These are phyloP conservation scores for Alfaro cultratus DNA, from an alignment of 2,797 vertebrate genomes.

Conservation along the genomic window DNA sequence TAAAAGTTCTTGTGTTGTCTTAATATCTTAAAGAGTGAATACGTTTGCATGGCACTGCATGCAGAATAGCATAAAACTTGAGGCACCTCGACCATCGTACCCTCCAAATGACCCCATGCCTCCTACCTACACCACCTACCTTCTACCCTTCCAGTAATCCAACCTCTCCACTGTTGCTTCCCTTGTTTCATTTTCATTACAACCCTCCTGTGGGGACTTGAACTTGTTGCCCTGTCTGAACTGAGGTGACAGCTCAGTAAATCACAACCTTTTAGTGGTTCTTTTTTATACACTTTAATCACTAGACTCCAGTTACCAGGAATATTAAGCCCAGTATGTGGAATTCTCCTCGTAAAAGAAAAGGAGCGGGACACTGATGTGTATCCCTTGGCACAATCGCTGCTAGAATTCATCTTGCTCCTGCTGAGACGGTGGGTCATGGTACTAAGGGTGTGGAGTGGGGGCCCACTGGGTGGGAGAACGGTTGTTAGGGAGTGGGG, in stretches of 20 bases:
- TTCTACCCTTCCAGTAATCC: slow-evolving; percentile 29
- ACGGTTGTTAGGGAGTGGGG: not conserved
- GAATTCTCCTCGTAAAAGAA: slow-evolving; percentile 77
- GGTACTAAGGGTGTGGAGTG: slow-evolving; percentile 11
- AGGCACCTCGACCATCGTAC: slow-evolving; percentile 26
- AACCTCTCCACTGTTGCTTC: slow-evolving; percentile 57
- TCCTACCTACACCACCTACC: slow-evolving; percentile 33
- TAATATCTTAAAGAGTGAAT: not conserved
- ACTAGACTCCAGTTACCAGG: slow-evolving; percentile 80
- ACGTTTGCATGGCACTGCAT: not conserved
- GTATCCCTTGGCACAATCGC: slow-evolving; percentile 74
- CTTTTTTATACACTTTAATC: slow-evolving; percentile 85
- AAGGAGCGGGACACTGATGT: slow-evolving; percentile 71
- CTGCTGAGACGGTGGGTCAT: slow-evolving; percentile 63
- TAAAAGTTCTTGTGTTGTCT: not conserved
- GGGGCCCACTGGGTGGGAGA: not conserved
- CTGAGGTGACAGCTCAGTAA: slow-evolving; percentile 83
- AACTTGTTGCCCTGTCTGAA: slow-evolving; percentile 80
- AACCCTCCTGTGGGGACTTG: slow-evolving; percentile 78
- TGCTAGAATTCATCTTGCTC: slow-evolving; percentile 73
- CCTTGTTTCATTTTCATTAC: slow-evolving; percentile 82
- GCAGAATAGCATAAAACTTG: slow-evolving; percentile 10
- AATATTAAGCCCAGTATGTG: slow-evolving; percentile 78
- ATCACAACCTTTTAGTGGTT: slow-evolving; percentile 83
- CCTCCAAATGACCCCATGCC: slow-evolving; percentile 44